phyloP scores from a whole-genome alignment of 2,888 invertebrate species.

The Parnassius orleans region DNA sequence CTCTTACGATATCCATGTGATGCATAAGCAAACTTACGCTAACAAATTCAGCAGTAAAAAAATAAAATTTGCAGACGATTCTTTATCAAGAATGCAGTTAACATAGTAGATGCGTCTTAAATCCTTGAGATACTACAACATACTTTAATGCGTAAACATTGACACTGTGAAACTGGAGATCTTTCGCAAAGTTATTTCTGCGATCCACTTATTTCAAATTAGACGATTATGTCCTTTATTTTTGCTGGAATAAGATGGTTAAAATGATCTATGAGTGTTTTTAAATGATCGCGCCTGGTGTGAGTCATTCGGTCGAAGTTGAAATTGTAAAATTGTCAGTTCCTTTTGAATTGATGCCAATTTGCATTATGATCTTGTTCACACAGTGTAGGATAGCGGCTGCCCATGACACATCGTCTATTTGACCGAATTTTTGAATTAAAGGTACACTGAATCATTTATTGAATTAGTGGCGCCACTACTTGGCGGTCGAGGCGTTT shows the following conservation, averaged over 20 bases:
- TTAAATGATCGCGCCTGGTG: not conserved
- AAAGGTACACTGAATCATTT: conserved; percentile 11
- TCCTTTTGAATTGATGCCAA: conserved; percentile 56
- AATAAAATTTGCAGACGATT: no score
- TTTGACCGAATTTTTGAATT: conserved; percentile 39
- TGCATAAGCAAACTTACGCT: no score
- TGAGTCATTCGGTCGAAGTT: conserved; percentile 31
- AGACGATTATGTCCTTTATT: not conserved
- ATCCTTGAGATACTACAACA: conserved; percentile 13
- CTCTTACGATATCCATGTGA: no score
- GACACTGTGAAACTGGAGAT: conserved; percentile 28
- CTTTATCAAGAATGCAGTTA: no score
- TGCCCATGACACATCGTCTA: conserved; percentile 34
- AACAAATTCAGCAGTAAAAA: no score
- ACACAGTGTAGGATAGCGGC: conserved; percentile 32
- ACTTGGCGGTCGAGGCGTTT: not conserved
- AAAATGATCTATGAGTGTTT: not conserved
- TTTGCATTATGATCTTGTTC: conserved; percentile 46
- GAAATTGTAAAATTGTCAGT: conserved; percentile 53
- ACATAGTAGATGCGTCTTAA: not conserved
- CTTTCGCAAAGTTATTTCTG: conserved; percentile 7
- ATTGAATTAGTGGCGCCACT: conserved; percentile 11
- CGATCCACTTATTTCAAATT: not conserved
- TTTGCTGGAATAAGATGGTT: not conserved
- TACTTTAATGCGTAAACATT: conserved; percentile 29